Conservation (phyloP, 2,888 invertebrate species). For the Synanthedon tipuliformis region DNA sequence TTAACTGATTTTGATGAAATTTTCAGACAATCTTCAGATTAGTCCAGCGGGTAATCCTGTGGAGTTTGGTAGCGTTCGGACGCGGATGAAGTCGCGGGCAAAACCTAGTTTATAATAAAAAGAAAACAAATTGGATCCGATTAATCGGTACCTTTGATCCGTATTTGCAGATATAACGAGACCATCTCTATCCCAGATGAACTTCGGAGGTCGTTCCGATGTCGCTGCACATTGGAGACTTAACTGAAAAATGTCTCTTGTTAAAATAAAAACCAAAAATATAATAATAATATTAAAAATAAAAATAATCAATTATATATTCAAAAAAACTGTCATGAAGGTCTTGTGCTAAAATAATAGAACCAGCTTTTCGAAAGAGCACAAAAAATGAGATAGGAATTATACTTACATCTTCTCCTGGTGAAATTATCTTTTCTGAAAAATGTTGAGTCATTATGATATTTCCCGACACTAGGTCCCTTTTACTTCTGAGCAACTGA, state of each 20-base stretch:
- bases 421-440: constrained; percentile 58
- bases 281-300: not conserved
- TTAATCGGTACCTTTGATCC: constrained; percentile 38
- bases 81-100: too few relatives aligned
- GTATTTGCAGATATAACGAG: constrained; percentile 51
- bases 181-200: constrained; percentile 60
- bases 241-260: constrained; percentile 26
- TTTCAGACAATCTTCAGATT: too few relatives aligned
- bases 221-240: constrained; percentile 53
- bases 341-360: too few relatives aligned
- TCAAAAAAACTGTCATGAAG: too few relatives aligned
- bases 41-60: too few relatives aligned
- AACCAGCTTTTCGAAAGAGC: too few relatives aligned
- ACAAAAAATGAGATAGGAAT: not conserved
- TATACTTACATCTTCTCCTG: constrained; percentile 64
- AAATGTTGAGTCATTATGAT: constrained; percentile 55
- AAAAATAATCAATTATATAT: too few relatives aligned
- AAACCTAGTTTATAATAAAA: not conserved
- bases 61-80: too few relatives aligned
- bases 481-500: constrained; percentile 21
- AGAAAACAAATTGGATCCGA: too few relatives aligned
- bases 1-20: too few relatives aligned
- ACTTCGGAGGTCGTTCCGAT: constrained; percentile 46
- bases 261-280: not conserved
- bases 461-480: constrained; percentile 34